These are phyloP conservation scores for Heliconius charithonia DNA, from an alignment of 2,888 invertebrate genomes.

Conservation along the genomic window DNA sequence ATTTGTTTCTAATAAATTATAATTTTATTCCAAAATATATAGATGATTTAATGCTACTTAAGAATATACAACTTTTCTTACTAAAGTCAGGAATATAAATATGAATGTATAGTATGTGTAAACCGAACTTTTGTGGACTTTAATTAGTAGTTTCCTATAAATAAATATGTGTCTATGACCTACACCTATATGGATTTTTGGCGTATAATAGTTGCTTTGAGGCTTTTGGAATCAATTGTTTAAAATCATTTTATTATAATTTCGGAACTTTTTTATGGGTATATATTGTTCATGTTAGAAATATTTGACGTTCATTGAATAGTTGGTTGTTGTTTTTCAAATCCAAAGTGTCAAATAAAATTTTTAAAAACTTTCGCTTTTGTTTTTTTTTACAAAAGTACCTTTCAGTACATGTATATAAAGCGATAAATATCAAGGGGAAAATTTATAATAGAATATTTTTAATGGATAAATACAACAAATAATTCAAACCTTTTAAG, in stretches of 20 bases:
- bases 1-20: not conserved
- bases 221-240: slow-evolving; percentile 24
- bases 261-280: slow-evolving; percentile 31
- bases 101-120: not conserved
- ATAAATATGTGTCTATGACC: not conserved
- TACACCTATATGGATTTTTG: not conserved
- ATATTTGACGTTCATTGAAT: slow-evolving; percentile 29
- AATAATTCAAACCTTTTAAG: not conserved
- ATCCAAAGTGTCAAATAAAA: slow-evolving; percentile 46
- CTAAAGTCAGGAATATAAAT: not conserved
- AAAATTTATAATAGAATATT: not conserved
- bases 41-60: not conserved
- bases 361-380: slow-evolving; percentile 22
- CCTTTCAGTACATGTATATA: not conserved
- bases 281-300: slow-evolving; percentile 36
- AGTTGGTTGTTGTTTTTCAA: slow-evolving; percentile 30
- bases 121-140: not conserved
- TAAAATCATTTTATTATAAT: slow-evolving; percentile 19
- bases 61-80: not conserved
- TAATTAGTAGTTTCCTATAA: not conserved
- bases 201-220: not conserved
- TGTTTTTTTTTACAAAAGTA: slow-evolving; percentile 16
- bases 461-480: slow-evolving; percentile 5
- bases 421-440: not conserved
- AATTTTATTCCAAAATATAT: not conserved